Evolutionary conservation across 2,888 invertebrate species (phyloP).

Genomic region (Halocaridina rubra): DNA sequence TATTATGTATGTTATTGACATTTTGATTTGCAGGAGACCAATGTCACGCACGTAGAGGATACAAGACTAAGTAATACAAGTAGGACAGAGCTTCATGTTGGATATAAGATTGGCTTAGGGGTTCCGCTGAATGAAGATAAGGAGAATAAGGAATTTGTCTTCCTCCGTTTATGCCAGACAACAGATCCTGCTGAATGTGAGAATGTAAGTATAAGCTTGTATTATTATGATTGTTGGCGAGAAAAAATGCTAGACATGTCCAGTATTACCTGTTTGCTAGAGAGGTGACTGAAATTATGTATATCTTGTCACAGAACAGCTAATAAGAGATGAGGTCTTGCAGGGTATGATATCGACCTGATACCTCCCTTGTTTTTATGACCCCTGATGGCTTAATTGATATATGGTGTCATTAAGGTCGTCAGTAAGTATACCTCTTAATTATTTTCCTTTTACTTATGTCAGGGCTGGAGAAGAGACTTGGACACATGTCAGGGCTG

Average conservation of each 20-base stretch:
- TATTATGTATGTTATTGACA: neutral
- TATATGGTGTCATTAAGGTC: too few relatives aligned
- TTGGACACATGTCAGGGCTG: too few relatives aligned
- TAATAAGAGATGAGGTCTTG: neutral
- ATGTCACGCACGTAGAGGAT: constrained; percentile 16
- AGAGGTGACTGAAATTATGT: too few relatives aligned
- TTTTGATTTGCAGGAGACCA: constrained; percentile 14
- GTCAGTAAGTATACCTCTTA: too few relatives aligned
- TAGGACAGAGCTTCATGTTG: neutral
- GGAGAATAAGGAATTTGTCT: constrained; percentile 17
- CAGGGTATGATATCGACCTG: neutral
- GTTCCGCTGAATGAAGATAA: constrained; percentile 19
- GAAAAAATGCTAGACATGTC: neutral
- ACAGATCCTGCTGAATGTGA: neutral
- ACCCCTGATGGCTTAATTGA: too few relatives aligned
- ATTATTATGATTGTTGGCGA: neutral
- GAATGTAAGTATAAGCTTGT: neutral
- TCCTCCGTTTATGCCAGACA: neutral
- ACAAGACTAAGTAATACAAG: neutral
- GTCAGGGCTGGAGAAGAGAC: too few relatives aligned
- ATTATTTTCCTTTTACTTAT: too few relatives aligned
- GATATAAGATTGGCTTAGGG: constrained; percentile 23
- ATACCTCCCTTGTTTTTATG: neutral
- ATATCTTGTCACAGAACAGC: too few relatives aligned
- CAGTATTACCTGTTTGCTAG: too few relatives aligned